Evolutionary conservation across 92 coral and sea anemone genomes (phyloP), one percentile per base, ranked within the genome.

Genomic region (Blastomussa wellsi): DNA sequence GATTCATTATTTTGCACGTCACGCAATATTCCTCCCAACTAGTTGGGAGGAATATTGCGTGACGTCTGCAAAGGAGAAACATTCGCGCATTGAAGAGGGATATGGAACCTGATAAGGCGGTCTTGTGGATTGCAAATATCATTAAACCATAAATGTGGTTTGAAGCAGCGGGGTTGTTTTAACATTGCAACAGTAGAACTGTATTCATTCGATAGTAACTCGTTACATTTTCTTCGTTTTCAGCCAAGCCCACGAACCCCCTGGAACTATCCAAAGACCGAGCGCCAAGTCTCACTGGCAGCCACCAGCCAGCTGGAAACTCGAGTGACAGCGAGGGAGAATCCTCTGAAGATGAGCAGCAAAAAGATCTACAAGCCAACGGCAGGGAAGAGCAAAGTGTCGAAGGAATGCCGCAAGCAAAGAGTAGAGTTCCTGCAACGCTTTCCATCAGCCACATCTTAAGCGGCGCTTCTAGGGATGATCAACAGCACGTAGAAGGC

Each of bases 381-480:
- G 72, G 52, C 38, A 85, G 80, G 65, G 77, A 77, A n/a, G 88
- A 85, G 41, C 31, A 28, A 5, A 64, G 77, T 44, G 70, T 36
- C 9, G 80, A 77, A 52, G 69, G 53, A 44, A 47, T 20, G 60
- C 88, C 49, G 33, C 88, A 76, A 66, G 77, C 82, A 9, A 52
- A 67, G 7, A 77, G 39, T 24, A 52, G 77, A 85, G 88, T 77
- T 2, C 88, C 82, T 17, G 83, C 82, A 6, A 76, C 88, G 26
- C 88, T 85, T 29, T 85, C 88, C 47, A 85, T 85, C 65, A 85
- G 83, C 47, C 88, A 85, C 69, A 85, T 85, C 73, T 52, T 85
- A 47, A 78, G 88, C 26, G 88, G 83, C 16, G 83, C 83, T 5
- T 85, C 88, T 7, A 52, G 88, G 6, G 82, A 64, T 9, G 82